Conservation (phyloP, 2,113 vertebrate genomes). For the Hystrix cristata region DNA sequence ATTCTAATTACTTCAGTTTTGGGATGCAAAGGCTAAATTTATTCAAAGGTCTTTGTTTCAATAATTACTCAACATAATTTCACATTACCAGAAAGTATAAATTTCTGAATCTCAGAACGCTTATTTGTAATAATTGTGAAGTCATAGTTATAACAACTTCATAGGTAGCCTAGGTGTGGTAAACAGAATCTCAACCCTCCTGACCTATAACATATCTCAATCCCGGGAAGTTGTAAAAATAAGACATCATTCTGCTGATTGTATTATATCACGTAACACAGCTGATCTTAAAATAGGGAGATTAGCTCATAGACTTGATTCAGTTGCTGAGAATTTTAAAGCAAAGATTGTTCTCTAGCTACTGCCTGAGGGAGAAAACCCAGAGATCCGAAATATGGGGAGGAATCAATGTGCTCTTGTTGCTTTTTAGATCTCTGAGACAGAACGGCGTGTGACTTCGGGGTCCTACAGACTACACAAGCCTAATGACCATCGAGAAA, state of each 20-base stretch:
- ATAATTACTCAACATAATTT: not conserved
- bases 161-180: not conserved
- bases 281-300: not conserved
- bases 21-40: not conserved
- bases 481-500: not conserved
- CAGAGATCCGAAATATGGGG: not conserved
- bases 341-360: not conserved
- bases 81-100: not conserved
- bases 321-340: not conserved
- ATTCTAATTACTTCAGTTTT: not conserved
- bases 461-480: not conserved
- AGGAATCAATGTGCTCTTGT: fast-evolving
- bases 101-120: not conserved
- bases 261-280: not conserved
- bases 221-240: not conserved
- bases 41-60: not conserved
- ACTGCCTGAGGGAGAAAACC: not conserved
- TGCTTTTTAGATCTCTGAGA: not conserved
- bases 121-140: not conserved
- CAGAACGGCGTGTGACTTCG: not conserved
- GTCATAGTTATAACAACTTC: not conserved
- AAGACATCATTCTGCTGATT: not conserved
- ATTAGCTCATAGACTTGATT: not conserved
- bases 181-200: not conserved
- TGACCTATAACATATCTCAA: not conserved